Evolutionary conservation across 2,113 vertebrate species (phyloP).

Genomic region (Pterocles gutturalis): DNA sequence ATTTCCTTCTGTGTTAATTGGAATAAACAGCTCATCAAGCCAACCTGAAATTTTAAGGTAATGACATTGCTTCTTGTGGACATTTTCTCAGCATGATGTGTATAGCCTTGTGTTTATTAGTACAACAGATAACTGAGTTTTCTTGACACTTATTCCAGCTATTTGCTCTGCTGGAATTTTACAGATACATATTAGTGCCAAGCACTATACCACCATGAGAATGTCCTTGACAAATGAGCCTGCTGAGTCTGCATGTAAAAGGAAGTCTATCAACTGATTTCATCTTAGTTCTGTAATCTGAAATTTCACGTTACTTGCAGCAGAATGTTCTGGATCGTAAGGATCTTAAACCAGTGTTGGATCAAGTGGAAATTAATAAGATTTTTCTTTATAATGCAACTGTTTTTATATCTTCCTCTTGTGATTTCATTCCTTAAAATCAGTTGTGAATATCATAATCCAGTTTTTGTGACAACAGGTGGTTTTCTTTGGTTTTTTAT

Average conservation of each 20-base stretch:
- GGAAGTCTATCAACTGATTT: not conserved
- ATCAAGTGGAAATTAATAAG: not conserved
- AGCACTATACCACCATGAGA: not conserved
- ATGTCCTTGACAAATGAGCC: constrained; percentile 26
- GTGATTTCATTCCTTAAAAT: not conserved
- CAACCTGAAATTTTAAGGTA: constrained; percentile 51
- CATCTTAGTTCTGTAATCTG: not conserved
- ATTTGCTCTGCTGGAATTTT: constrained; percentile 53
- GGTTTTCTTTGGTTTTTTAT: no score
- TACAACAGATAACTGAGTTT: constrained; percentile 27
- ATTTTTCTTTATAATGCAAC: not conserved
- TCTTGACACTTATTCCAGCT: constrained; percentile 9
- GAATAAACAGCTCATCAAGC: constrained; percentile 64
- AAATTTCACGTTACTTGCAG: not conserved
- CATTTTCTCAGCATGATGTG: constrained; percentile 50
- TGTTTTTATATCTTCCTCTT: not conserved
- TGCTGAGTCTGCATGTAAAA: not conserved
- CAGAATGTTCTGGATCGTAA: not conserved
- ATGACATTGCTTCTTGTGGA: constrained; percentile 45
- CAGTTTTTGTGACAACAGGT: not conserved
- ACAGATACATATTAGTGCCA: not conserved
- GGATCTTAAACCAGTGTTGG: not conserved
- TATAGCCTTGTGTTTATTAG: constrained; percentile 42
- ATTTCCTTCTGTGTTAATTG: constrained; percentile 60
- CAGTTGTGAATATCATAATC: not conserved